Base-by-base conservation (phyloP, 1,140 invertebrate genomes). In the Cyrtorhinus lividipennis region DNA sequence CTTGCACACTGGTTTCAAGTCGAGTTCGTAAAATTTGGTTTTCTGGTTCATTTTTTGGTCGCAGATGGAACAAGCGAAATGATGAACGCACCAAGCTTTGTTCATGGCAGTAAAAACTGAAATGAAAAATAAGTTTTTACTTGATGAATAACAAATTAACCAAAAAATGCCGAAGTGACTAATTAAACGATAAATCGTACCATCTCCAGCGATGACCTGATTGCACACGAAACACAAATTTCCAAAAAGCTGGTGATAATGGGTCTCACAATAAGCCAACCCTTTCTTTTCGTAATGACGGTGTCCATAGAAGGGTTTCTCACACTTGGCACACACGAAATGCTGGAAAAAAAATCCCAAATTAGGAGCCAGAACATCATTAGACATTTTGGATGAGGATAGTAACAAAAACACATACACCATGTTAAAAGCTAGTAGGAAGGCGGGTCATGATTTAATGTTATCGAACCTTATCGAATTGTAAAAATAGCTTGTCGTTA, bases 31-130 rank as follows among this genome's bases (percentile, higher is more conserved):
- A 75, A 99, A 99, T 76, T 99, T 99, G 3, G 93, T 96, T 78
- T 97, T 98, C 68, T 97, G 92, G 73, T 88, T 95, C 84, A 99
- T 91, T 73, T 96, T 92, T 66, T 87, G 87, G 74, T 99, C 96
- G 76, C 97, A 99, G 64, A 96, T 84, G 18, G 92, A 89, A 75
- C 97, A 99, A n/a, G 94, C 89, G 75, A 99, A 99, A 74, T 99
- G 97, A 75, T 98, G 88, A 24, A 95, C 89, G 75, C 96, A 99
- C 95, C 95, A 99, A n/a, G 94, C 92, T 77, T 99, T 99, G 74
- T 98, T 97, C 67, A 99, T 76, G 44, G 96, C 95, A 66, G 90
- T 95, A 73, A 98, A 98, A 27, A 97, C 95, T 96, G 75, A n/a
- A 80, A 79, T 15, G 15, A 38, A 15, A 38, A 38, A 38, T 38